Conservation (phyloP, 2,888 invertebrate species). For the Drosophila anomalipes region DNA sequence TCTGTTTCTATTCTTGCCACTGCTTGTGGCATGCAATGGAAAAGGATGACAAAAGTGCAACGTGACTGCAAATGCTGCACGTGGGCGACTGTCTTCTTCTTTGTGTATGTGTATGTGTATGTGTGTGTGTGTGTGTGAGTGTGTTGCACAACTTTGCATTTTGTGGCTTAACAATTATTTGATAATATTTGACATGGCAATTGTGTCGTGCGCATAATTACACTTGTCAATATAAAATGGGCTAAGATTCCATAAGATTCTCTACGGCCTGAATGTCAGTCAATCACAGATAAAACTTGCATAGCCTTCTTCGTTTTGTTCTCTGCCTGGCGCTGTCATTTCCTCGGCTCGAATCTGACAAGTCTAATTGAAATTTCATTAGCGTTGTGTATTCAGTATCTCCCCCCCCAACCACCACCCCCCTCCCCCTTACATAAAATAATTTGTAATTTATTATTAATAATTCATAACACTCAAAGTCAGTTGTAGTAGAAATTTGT, state of each 20-base stretch:
- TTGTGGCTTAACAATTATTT: constrained; percentile 70
- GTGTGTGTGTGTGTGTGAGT: neutral
- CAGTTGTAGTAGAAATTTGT: constrained; percentile 32
- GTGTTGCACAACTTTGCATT: constrained; percentile 53
- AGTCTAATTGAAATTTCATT: constrained; percentile 83
- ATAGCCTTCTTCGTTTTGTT: constrained; percentile 3
- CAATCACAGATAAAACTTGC: constrained; percentile 47
- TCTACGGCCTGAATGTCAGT: constrained; percentile 28
- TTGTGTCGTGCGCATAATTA: constrained; percentile 80
- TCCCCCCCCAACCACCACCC: neutral
- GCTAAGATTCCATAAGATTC: constrained; percentile 68
- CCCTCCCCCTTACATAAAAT: constrained; percentile 20
- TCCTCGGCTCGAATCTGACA: constrained; percentile 60
- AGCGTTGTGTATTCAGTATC: constrained; percentile 58
- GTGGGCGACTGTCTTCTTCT: constrained; percentile 45
- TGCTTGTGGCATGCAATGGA: constrained; percentile 34
- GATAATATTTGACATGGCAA: constrained; percentile 78
- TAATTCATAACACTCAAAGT: constrained; percentile 78
- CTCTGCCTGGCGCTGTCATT: constrained; percentile 42
- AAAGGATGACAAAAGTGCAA: constrained; percentile 79
- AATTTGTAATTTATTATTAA: constrained; percentile 83
- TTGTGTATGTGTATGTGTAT: neutral
- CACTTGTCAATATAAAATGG: constrained; percentile 81
- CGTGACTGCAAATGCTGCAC: constrained; percentile 76
- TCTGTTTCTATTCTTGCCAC: constrained; percentile 7